phyloP scores from a whole-genome alignment of 2,113 vertebrate species.

The Micromys minutus region DNA sequence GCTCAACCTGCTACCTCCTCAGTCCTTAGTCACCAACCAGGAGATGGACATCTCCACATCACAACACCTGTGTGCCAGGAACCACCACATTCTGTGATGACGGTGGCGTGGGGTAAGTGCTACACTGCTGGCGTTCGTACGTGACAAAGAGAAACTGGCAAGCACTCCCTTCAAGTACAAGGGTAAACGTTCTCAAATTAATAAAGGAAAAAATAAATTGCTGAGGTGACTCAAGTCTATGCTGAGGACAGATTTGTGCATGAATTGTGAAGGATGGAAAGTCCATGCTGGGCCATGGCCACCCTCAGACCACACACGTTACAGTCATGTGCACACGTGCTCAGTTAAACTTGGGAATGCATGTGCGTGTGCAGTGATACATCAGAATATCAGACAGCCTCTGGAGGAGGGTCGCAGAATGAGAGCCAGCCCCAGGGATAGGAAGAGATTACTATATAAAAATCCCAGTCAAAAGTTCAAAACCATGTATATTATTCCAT shows the following conservation, averaged over 20 bases:
- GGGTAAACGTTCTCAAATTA: not conserved
- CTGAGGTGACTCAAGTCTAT: not conserved
- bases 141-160: not conserved
- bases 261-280: not conserved
- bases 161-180: not conserved
- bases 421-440: not conserved
- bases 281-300: not conserved
- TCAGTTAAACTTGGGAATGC: not conserved
- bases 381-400: not conserved
- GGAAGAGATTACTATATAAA: not conserved
- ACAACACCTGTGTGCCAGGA: not conserved
- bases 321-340: not conserved
- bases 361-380: not conserved
- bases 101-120: not conserved
- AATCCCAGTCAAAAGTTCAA: not conserved
- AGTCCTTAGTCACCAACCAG: not conserved
- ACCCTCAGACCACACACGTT: not conserved
- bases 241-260: not conserved
- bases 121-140: not conserved
- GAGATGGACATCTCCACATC: no score
- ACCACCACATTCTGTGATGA: not conserved
- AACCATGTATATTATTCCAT: not conserved
- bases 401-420: not conserved
- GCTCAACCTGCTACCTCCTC: not conserved
- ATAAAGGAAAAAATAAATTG: not conserved